Evolutionary conservation across 2,113 vertebrate species (phyloP).

Genomic region (Caracal caracal): DNA sequence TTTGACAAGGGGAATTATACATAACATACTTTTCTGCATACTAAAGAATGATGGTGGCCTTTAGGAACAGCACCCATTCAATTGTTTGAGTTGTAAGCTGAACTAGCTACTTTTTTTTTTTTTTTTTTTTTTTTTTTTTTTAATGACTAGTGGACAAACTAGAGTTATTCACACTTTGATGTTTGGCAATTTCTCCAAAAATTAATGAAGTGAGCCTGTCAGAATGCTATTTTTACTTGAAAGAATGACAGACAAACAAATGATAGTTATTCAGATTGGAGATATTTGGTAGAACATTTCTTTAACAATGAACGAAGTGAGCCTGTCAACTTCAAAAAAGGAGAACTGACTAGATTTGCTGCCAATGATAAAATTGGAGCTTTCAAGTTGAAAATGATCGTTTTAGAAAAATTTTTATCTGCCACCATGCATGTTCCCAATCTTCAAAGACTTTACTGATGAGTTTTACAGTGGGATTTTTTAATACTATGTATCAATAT

Average conservation of each 20-base stretch:
- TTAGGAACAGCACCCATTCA: not conserved
- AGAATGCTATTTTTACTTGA: constrained; percentile 25
- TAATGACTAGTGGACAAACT: too few relatives aligned
- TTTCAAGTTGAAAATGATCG: constrained; percentile 23
- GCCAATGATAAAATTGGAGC: not conserved
- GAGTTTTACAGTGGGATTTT: not conserved
- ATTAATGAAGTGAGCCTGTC: too few relatives aligned
- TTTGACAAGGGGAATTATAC: not conserved
- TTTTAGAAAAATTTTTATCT: constrained; percentile 29
- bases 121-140: constrained; percentile 4
- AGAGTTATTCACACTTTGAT: too few relatives aligned
- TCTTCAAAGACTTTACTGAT: not conserved
- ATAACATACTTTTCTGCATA: not conserved
- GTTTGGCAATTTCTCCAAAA: too few relatives aligned
- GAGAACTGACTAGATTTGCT: not conserved
- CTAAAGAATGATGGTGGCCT: not conserved
- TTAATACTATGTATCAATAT: not conserved
- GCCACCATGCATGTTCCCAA: not conserved
- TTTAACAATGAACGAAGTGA: not conserved
- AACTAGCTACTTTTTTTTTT: constrained; percentile 13
- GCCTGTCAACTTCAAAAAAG: not conserved
- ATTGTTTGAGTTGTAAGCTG: not conserved
- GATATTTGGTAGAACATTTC: not conserved
- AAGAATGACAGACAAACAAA: constrained; percentile 51
- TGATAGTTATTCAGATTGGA: not conserved